Evolutionary conservation across 1,140 invertebrate genomes (phyloP), one percentile per base, ranked within the genome.

Genomic region (Drosophila navojoa): DNA sequence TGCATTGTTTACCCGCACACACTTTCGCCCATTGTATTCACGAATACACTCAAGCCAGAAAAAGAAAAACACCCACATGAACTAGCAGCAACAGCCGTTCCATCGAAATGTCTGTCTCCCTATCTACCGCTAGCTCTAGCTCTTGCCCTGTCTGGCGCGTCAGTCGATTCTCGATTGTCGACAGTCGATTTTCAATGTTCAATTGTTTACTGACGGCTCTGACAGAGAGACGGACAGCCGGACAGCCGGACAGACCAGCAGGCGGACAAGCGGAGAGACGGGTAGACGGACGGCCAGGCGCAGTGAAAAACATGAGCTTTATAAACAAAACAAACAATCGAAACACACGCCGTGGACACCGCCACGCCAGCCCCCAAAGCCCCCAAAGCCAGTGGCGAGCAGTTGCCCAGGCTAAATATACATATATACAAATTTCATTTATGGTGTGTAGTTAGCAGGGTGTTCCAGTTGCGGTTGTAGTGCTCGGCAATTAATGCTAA

Each of bases 261-360:
- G 69, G 60, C 76, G 79, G 42, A 52, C 35, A 2, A 25, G 29
- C 54, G 6, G 3, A 22, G 3, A 22, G 19, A 22, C 19, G 19
- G 19, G 19, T 22, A 3, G 19, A 22, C 19, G 11, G 38, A n/a
- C 45, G 19, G 62, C 15, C 64, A 35, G 69, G 60, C 73, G 79
- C 76, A 87, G 79, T 79, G 73, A 89, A 86, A 89, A 84, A 76
- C 82, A 76, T 87, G 69, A 79, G 82, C 78, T 87, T 79, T 87
- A 89, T 87, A 87, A 87, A 87, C 82, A 87, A 87, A 87, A 87
- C 79, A 87, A 89, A 87, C 81, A 66, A 71, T 50, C 49, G 49
- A 70, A 75, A 66, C 57, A 73, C 66, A 69, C 66, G 55, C 42
- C 55, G 55, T 53, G 55, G 38, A 32, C 47, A 53, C 49, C 22